These are phyloP conservation scores for Hemiprocne comata DNA, from an alignment of 2,113 vertebrate genomes.

Conservation along the genomic window DNA sequence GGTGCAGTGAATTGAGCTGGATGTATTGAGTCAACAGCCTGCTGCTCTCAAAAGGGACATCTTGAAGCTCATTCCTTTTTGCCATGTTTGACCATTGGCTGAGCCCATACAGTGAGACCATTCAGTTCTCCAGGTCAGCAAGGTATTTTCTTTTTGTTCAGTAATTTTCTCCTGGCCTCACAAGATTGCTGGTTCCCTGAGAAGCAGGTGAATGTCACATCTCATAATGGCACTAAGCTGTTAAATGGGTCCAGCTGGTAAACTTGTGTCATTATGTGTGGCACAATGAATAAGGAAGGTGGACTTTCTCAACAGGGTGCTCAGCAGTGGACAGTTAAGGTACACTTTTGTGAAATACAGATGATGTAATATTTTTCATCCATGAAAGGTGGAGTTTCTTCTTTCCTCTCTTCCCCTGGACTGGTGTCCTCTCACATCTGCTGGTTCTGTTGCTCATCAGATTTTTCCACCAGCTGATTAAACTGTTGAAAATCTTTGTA, in stretches of 20 bases:
- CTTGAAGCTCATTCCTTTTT: neutral
- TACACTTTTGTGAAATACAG: neutral
- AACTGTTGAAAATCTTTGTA: neutral
- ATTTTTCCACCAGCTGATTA: neutral
- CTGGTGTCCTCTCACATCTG: neutral
- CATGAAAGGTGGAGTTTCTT: neutral
- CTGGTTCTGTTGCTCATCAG: neutral
- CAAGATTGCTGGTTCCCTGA: neutral
- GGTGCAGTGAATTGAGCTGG: neutral
- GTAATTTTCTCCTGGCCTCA: neutral
- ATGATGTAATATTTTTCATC: neutral
- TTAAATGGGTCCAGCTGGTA: neutral
- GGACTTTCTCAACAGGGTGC: too few relatives aligned
- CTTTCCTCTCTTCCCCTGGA: neutral
- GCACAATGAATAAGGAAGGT: too few relatives aligned
- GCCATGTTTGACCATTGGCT: neutral
- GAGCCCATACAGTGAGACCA: too few relatives aligned
- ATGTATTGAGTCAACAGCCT: too few relatives aligned
- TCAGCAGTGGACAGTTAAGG: neutral
- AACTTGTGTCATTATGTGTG: neutral
- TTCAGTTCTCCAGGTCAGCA: neutral
- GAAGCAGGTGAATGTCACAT: rapidly evolving
- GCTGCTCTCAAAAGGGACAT: neutral
- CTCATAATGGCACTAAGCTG: rapidly evolving
- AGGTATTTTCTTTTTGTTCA: rapidly evolving